Conservation (phyloP, 1,140 invertebrate species). For the Dendrolimus punctatus region DNA sequence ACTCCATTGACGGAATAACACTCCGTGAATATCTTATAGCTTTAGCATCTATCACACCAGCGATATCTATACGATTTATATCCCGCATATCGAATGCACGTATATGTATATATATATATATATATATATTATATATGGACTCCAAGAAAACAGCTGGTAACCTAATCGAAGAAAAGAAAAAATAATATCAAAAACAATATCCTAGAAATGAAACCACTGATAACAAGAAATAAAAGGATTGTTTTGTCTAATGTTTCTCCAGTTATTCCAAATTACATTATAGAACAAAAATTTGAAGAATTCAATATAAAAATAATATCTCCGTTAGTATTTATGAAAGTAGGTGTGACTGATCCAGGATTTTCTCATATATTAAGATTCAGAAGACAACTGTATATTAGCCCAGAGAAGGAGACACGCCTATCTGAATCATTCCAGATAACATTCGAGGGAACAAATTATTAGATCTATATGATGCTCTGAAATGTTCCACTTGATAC, state of each 20-base stretch:
- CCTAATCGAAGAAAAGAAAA: too few relatives aligned
- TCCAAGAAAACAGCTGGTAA: too few relatives aligned
- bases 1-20: too few relatives aligned
- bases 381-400: slow-evolving; percentile 9
- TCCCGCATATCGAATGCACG: too few relatives aligned
- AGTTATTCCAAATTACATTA: slow-evolving; percentile 11
- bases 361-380: slow-evolving; percentile 15
- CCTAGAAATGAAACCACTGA: slow-evolving; percentile 17
- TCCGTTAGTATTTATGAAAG: slow-evolving; percentile 15
- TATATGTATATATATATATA: too few relatives aligned
- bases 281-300: slow-evolving; percentile 20
- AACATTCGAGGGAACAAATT: slow-evolving; percentile 9
- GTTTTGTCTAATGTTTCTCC: slow-evolving; percentile 18
- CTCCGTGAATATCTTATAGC: too few relatives aligned
- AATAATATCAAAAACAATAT: slow-evolving; percentile 3
- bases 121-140: too few relatives aligned
- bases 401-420: slow-evolving; percentile 7
- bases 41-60: too few relatives aligned
- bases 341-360: slow-evolving; percentile 13
- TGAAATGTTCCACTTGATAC: slow-evolving; percentile 15
- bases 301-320: slow-evolving; percentile 17
- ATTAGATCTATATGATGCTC: slow-evolving; percentile 13
- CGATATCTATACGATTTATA: too few relatives aligned
- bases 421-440: slow-evolving; percentile 10
- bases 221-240: slow-evolving; percentile 22